Percentiles rank a stretch among this genome's conserved stretches.
phyloP scores from a whole-genome alignment of 2,797 vertebrate species.

The Ficedula albicollis region DNA sequence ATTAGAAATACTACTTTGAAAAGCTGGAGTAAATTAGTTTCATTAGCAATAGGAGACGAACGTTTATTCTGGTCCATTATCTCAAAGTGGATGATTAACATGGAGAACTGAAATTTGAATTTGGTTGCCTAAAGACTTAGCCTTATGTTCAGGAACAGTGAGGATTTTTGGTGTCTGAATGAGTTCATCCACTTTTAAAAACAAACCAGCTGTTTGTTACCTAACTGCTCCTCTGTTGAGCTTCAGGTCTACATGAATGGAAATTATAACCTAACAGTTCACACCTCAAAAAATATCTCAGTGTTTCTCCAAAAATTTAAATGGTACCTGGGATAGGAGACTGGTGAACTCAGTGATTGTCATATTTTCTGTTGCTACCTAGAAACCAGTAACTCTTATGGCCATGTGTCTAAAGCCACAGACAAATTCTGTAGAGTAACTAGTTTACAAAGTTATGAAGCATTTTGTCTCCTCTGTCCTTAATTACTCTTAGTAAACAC shows the following conservation, averaged over 20 bases:
- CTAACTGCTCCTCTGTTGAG: background rate
- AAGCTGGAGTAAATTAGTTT: conserved; percentile 62
- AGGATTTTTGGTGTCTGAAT: background rate
- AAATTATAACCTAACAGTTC: background rate
- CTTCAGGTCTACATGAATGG: background rate
- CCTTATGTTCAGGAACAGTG: background rate
- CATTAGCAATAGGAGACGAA: conserved; percentile 32
- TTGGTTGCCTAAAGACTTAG: conserved; percentile 3
- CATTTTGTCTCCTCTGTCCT: background rate
- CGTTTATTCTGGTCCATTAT: conserved; percentile 41
- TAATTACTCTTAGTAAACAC: conserved; percentile 13
- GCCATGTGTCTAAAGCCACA: rapidly evolving
- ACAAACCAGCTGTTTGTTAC: background rate
- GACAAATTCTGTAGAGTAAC: background rate
- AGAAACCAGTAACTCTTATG: background rate
- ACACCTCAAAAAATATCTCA: background rate
- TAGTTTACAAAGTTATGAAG: background rate
- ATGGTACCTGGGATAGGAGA: background rate
- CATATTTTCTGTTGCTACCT: background rate
- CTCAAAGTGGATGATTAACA: conserved; percentile 50
- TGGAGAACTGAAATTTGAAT: background rate
- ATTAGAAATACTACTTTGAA: conserved; percentile 51
- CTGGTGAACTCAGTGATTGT: background rate
- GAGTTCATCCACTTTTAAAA: background rate
- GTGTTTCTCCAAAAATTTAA: background rate